Conservation (phyloP, 2,113 vertebrate species). For the Macheiramphus alcinus region DNA sequence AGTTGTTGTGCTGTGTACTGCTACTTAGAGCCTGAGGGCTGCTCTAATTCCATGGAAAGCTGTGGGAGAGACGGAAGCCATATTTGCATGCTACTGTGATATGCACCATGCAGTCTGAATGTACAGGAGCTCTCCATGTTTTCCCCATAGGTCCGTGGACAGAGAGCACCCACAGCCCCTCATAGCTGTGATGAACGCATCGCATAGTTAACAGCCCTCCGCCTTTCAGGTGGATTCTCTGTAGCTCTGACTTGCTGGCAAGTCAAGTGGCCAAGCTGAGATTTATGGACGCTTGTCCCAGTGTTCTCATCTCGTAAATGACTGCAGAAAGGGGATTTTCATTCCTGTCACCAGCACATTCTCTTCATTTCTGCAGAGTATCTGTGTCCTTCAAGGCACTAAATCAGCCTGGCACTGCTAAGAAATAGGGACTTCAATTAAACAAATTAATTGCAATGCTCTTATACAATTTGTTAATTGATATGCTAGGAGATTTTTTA, state of each 20-base stretch:
- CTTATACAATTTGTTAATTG: slow-evolving; percentile 1
- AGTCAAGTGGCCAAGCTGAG: not conserved
- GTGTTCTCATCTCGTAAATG: slow-evolving; percentile 3
- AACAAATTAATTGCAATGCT: slow-evolving; percentile 16
- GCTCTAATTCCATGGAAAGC: not conserved
- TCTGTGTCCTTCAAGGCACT: not conserved
- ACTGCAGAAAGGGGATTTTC: slow-evolving; percentile 14
- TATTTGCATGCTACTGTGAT: not conserved
- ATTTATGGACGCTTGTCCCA: slow-evolving; percentile 17
- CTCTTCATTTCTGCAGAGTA: slow-evolving; percentile 7
- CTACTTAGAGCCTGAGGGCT: not conserved
- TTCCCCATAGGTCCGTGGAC: not conserved
- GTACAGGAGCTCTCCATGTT: not conserved
- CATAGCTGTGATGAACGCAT: accelerated
- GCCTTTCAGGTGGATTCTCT: not conserved
- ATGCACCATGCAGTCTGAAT: not conserved
- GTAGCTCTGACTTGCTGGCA: not conserved
- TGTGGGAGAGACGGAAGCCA: not conserved
- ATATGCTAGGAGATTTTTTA: not conserved
- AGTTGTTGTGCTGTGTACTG: not conserved
- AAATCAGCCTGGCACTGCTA: not conserved
- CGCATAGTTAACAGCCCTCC: not conserved
- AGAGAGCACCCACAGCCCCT: not conserved
- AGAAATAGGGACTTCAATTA: slow-evolving; percentile 19
- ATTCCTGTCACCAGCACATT: not conserved